Conservation (phyloP, 23 tunicate species). For the Halocynthia roretzi region DNA sequence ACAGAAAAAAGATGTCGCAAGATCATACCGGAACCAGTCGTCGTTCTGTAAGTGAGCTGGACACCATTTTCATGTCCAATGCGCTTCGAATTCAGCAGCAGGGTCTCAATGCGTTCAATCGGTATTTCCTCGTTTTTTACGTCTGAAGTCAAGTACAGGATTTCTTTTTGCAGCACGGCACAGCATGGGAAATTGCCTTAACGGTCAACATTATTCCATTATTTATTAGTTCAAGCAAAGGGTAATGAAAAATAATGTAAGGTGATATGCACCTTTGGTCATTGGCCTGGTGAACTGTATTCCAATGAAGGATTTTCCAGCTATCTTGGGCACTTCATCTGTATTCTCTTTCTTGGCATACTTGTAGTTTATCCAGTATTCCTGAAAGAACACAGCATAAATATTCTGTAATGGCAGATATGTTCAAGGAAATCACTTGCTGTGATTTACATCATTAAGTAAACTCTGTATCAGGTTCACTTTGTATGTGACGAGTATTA, state of each 20-base stretch:
- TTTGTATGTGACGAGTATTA: no score
- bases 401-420: background rate
- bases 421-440: no score
- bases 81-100: constrained; percentile 78
- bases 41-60: constrained; percentile 58
- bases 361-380: constrained; percentile 90
- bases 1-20: background rate
- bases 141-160: constrained; percentile 82
- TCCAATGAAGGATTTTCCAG: constrained; percentile 60
- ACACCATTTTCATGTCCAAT: constrained; percentile 89
- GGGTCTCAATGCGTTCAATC: constrained; percentile 71
- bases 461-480: no score
- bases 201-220: no score
- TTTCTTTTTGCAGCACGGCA: constrained; percentile 82
- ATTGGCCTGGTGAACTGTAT: constrained; percentile 72
- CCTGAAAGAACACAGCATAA: constrained; percentile 29
- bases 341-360: constrained; percentile 62
- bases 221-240: background rate
- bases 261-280: constrained; percentile 54
- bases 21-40: constrained; percentile 4
- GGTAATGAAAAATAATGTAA: background rate
- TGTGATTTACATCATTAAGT: no score
- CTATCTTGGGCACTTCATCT: constrained; percentile 76
- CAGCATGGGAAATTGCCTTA: constrained; percentile 85
- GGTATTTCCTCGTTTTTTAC: constrained; percentile 77